A percentile compares a stretch with the other conserved stretches of the same genome.
These are phyloP conservation scores for Anneissia japonica DNA, from an alignment of 35 echinoderm and acorn worm species.

Conservation along the genomic window DNA sequence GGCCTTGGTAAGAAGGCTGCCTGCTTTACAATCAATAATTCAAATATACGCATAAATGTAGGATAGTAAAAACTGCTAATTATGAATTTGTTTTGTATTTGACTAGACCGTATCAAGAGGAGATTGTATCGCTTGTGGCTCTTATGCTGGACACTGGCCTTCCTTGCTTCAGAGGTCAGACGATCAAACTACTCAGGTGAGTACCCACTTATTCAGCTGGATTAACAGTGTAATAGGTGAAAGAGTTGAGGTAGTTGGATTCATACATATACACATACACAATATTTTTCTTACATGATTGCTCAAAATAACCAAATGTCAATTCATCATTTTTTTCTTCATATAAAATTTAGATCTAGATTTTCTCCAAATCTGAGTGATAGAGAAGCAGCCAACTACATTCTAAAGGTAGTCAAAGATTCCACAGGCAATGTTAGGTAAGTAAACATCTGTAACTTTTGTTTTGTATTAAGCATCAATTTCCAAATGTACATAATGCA, in stretches of 20 bases:
- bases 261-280: neutral
- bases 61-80: neutral
- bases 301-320: neutral
- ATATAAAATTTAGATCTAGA: slow-evolving; percentile 45
- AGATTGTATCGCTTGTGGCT: slow-evolving; percentile 80
- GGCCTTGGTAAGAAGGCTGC: no score
- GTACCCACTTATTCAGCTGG: neutral
- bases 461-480: neutral
- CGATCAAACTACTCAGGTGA: slow-evolving; percentile 82
- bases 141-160: slow-evolving; percentile 97
- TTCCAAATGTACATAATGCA: neutral
- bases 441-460: neutral
- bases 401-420: slow-evolving; percentile 75
- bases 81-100: neutral
- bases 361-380: slow-evolving; percentile 86
- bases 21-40: no score
- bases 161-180: slow-evolving; percentile 94
- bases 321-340: neutral
- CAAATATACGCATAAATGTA: no score
- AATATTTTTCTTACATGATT: neutral
- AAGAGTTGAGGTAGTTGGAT: neutral
- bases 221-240: neutral
- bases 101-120: slow-evolving; percentile 88
- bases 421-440: slow-evolving; percentile 91
- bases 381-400: slow-evolving; percentile 80